Base-by-base conservation (phyloP, 2,797 vertebrate species). In the Rhodeus uyekii region DNA sequence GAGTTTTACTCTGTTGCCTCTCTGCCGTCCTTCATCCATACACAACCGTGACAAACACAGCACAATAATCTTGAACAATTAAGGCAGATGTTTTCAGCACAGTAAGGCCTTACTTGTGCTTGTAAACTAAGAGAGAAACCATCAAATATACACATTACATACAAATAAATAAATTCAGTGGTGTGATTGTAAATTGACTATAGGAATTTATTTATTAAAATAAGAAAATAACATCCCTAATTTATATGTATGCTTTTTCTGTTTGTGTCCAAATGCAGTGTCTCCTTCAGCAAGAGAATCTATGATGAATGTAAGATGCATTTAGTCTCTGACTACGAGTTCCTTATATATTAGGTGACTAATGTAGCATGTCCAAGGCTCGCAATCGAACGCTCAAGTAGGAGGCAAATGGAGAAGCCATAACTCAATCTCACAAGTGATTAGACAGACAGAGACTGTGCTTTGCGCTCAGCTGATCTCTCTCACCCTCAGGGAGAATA, bases 401-500 rank as follows among this genome's bases (percentile, higher is more conserved):
- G 63, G 76, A 61, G 84, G 39, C 34, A 27, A 72, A 50, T 48
- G 60, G 42, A 76, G n/a, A 76, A 7, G n/a, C 46, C 64, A 69
- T 80, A 78, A 65, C 29, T 72, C 58, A 77, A 36, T 67, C 38
- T 65, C 46, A 69, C 55, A 50, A 81, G 53, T 73, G 80, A 46
- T 67, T 67, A 63, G 71, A 63, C 34, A 38, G 46, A 32, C 53
- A 38, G 34, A 76, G 53, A 60, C 53, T 64, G 29, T 69, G 63
- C 75, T 80, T 81, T 78, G 86, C 83, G 63, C 82, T 77, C 34
- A 83, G 82, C 86, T 72, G 48, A 78, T 82, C 82, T 83, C 86
- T 87, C 42, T 50, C 86, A 78, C 63, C 78, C 81, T 68, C 58
- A 81, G 67, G 89, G 83, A 91, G 85, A 90, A 46, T 58, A 7